Conservation (phyloP, 2,888 invertebrate species). For the Actias luna region DNA sequence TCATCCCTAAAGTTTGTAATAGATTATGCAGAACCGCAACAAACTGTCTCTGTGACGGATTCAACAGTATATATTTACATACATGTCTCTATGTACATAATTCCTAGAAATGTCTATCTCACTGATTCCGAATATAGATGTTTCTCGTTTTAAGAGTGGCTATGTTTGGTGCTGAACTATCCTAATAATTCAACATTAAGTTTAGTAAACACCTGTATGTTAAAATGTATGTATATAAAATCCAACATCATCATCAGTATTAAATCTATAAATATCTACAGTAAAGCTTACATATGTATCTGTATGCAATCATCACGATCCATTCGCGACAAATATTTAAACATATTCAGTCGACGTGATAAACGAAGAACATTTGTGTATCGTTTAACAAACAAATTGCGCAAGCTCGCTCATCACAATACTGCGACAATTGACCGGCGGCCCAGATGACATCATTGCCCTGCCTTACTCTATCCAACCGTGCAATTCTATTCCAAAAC, state of each 20-base stretch:
- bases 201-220: neutral
- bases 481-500: neutral
- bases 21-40: no score
- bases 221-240: neutral
- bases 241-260: neutral
- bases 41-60: no score
- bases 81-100: no score
- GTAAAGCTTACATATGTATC: neutral
- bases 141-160: neutral
- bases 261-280: neutral
- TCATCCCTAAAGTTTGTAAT: no score
- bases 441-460: conserved; percentile 36
- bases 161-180: neutral
- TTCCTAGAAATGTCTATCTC: no score
- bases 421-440: conserved; percentile 21
- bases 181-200: neutral
- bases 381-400: conserved; percentile 13
- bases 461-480: conserved; percentile 24
- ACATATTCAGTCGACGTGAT: conserved; percentile 19
- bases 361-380: conserved; percentile 16
- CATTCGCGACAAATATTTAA: conserved; percentile 21
- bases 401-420: conserved; percentile 17
- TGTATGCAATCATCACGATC: neutral
- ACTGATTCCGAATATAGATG: no score
- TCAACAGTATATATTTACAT: no score